Base-by-base conservation (phyloP, 2,888 invertebrate species). In the Stratiomys singularior region DNA sequence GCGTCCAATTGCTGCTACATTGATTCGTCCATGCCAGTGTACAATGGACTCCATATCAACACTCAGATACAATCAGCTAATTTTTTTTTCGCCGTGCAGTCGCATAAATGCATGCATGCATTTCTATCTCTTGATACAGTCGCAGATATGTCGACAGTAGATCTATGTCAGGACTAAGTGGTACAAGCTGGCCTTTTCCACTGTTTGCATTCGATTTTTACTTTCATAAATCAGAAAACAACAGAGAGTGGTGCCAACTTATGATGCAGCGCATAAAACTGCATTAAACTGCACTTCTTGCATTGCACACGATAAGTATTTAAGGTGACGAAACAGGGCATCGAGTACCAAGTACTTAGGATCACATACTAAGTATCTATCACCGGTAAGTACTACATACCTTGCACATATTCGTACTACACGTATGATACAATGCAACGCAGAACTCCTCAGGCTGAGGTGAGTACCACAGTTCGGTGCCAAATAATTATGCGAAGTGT, bases 221-320 rank as follows among this genome's bases (percentile, higher is more conserved):
- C 78, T 78, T 78, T 78, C 78, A 78, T 78, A 78, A 78, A 78
- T 78, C 78, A 76, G 72, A 77, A 66, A 74, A 77, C 72, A 72
- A 71, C 77, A 77, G 72, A 76, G 66, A 77, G 37, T 72, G 64
- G 77, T 77, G 74, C 78, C 78, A 78, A 72, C 56, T 60, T 72
- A 72, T 77, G 58, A 47, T 72, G 66, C 78, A 74, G 66, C 71
- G 69, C 30, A 71, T 37, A 76, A 30, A 76, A 76, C 44, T 71
- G 60, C 69, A 63, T 72, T 72, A 30, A 76, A 76, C 44, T 71
- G 60, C 69, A 63, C 76, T 72, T 64, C 77, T 77, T 66, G 71
- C 52, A 56, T 66, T 74, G 74, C 74, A 58, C 58, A 74, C 74
- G 37, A n/a, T n/a, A n/a, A 74, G 72, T 52, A 66, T 64, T 72